Evolutionary conservation across 2,888 invertebrate species (phyloP), one percentile per base, ranked within the genome.

Genomic region (Leptinotarsa tumamoca): DNA sequence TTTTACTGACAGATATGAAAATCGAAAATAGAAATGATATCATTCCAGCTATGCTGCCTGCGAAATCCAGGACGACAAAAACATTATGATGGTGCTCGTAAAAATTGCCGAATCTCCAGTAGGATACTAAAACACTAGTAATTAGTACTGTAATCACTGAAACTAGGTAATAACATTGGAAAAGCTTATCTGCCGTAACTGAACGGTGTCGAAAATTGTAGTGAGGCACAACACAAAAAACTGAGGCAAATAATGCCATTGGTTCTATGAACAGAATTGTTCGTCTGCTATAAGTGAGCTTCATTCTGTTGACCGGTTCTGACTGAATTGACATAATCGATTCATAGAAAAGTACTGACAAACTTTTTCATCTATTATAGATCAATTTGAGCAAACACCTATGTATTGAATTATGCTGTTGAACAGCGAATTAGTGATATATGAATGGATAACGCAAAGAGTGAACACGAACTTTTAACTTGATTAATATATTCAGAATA

Each of bases 201-300:
- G 49, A 50, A 18, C 49, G 50, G 13, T 67, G 4, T 10, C 51
- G 13, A 23, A 67, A 67, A 51, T 51, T 67, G 67, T 67, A 21
- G 50, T 51, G 23, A 13, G 67, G 67, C 0, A 67, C 15, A 51
- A 67, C 21, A 51, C 67, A 67, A 43, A 67, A 67, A 10, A 67
- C 7, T 15, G 67, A 21, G 1, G n/a, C 67, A 5, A 67, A n/a
- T 13, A 50, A n/a, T 2, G 18, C 43, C n/a, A 67, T 43, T n/a
- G 67, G 67, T 49, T 50, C 67, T 18, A 67, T 49, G 50, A 43
- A 67, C 15, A 67, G 23, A 23, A 67, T 67, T n/a, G 50, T 50
- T n/a, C 23, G n/a, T 14, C 67, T 1, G 23, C 67, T 67, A 49
- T 67, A 67, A 23, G 67, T 67, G 14, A 67, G 67, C 23, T 43